Evolutionary conservation across 2,888 invertebrate species (phyloP).

Genomic region (Amiota minor): DNA sequence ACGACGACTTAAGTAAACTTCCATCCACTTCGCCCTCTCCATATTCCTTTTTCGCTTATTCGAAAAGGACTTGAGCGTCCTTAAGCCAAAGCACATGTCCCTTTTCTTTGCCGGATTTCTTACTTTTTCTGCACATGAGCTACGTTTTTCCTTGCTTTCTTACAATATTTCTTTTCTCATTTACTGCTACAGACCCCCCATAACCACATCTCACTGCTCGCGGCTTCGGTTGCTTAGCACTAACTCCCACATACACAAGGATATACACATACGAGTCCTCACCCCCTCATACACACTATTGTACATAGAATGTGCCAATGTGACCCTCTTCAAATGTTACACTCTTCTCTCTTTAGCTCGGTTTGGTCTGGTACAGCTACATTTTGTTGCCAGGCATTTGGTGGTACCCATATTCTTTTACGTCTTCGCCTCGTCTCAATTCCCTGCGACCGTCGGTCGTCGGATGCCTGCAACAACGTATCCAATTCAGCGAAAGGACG

Average conservation of each 20-base stretch:
- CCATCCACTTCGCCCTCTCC: background rate
- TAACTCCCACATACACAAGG: constrained; percentile 3
- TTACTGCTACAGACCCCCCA: constrained; percentile 39
- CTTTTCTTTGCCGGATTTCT: constrained; percentile 53
- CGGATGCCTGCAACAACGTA: constrained; percentile 49
- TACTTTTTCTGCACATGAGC: constrained; percentile 53
- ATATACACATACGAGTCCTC: constrained; percentile 1
- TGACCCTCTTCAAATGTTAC: constrained; percentile 35
- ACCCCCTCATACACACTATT: background rate
- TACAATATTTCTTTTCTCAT: constrained; percentile 31
- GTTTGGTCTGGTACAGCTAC: constrained; percentile 20
- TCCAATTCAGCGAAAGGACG: constrained; percentile 48
- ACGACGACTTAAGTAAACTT: constrained; percentile 39
- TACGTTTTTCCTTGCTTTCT: constrained; percentile 62
- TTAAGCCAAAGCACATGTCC: constrained; percentile 27
- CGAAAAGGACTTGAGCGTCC: constrained; percentile 18
- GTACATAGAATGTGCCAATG: constrained; percentile 26
- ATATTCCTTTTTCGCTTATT: constrained; percentile 1
- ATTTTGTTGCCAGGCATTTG: constrained; percentile 55
- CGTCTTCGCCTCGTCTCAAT: constrained; percentile 19
- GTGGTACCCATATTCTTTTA: constrained; percentile 34
- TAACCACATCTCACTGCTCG: constrained; percentile 17
- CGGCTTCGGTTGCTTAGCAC: constrained; percentile 30
- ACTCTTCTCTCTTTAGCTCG: background rate
- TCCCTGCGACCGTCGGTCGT: constrained; percentile 40